Base-by-base conservation (phyloP, 1,140 invertebrate genomes). In the Drosophila parvula region DNA sequence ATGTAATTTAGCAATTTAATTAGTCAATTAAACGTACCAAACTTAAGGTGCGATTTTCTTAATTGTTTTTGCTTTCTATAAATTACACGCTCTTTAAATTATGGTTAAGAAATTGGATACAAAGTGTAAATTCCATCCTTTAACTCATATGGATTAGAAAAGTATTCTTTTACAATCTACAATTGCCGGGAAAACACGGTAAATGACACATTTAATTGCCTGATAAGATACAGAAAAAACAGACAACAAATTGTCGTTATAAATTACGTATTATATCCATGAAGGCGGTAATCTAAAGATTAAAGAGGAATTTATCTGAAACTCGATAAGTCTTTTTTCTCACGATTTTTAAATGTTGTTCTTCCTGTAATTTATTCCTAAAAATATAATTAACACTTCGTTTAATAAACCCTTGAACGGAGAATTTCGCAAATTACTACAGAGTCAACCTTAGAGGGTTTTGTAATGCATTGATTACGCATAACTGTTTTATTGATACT, bases 171-270 rank as follows among this genome's bases (percentile, higher is more conserved):
- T 18, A 22, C 18, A 6, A 16, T 10, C 27, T 7, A 14, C 32
- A 7, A 28, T 18, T 61, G 1, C 11, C 12, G 11, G n/a, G 22
- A 28, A 61, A 16, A 11, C 32, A 28, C 30, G 2, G 11, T 9
- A 28, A 60, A 55, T 57, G 59, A 30, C 16, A 58, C 8, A 14
- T 18, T 11, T 40, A 18, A 58, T 59, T 27, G 16, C 27, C 32
- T 60, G 36, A 63, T 60, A 60, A 60, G 55, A 63, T 59, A 59
- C n/a, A n/a, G n/a, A 14, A 3, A 14, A 14, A 1, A 32, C 22
- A 22, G 14, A 1, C 57, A n/a, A 5, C 36, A n/a, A 22, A 10
- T 11, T 59, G 16, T 6, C 3, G 27, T 32, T 63, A 7, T 58
- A 14, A 63, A 41, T 41, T 41, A 22, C 4, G 6, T 5, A 63